Percentiles rank a stretch among this genome's conserved stretches.
These are phyloP conservation scores for Listrodromus nycthemerus DNA, from an alignment of 2,888 invertebrate species.

Conservation along the genomic window DNA sequence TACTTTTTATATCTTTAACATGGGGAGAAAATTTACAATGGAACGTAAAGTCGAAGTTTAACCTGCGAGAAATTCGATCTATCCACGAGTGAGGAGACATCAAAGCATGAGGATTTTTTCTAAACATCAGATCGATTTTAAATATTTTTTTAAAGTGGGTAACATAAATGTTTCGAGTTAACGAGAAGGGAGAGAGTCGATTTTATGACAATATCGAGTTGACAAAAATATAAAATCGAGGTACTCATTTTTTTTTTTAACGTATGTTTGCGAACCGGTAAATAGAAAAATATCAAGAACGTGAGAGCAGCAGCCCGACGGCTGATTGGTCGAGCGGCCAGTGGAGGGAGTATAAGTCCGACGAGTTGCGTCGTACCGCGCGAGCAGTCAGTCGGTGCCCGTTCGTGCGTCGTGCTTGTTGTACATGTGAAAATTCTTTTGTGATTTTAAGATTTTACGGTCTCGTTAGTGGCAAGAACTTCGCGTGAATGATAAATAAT, in stretches of 20 bases:
- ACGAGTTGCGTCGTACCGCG: background rate
- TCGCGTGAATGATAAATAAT: background rate
- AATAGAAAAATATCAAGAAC: too few species aligned
- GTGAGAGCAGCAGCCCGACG: background rate
- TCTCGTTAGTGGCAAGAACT: background rate
- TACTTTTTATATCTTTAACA: constrained; percentile 17
- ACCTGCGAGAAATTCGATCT: background rate
- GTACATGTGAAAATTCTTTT: background rate
- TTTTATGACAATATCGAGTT: constrained; percentile 45
- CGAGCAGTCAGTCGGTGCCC: background rate
- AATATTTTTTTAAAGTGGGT: background rate
- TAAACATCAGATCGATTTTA: too few species aligned
- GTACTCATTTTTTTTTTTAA: constrained; percentile 11
- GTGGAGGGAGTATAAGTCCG: background rate
- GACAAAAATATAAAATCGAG: constrained; percentile 23
- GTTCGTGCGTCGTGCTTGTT: background rate
- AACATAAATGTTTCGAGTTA: constrained; percentile 40
- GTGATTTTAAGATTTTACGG: too few species aligned
- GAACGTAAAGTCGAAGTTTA: background rate
- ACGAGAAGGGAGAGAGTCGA: constrained; percentile 1
- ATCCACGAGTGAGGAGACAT: too few species aligned
- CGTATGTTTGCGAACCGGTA: too few species aligned
- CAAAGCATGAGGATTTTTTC: too few species aligned
- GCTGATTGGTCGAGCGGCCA: background rate
- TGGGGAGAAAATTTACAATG: constrained; percentile 29